Evolutionary conservation across 1,140 invertebrate genomes (phyloP).

Genomic region (Drosophila watanabei): DNA sequence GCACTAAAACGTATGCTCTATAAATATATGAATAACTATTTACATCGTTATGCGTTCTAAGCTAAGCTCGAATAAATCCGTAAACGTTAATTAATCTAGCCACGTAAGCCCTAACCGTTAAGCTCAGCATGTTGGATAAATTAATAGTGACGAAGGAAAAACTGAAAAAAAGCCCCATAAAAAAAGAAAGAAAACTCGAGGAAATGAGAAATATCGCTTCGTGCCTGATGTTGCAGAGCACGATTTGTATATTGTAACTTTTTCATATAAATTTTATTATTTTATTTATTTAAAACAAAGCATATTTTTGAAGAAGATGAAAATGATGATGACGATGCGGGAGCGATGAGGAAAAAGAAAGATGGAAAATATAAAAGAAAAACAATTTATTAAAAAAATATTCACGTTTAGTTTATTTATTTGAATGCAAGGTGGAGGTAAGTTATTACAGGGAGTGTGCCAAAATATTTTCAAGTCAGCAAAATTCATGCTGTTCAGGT

Average conservation of each 20-base stretch:
- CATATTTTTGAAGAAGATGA: constrained; percentile 64
- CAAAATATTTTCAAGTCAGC: background rate
- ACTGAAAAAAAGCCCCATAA: constrained; percentile 27
- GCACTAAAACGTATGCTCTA: constrained; percentile 45
- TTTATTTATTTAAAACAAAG: constrained; percentile 81
- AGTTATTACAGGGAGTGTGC: background rate
- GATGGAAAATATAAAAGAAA: constrained; percentile 76
- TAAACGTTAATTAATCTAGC: constrained; percentile 77
- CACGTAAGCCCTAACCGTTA: constrained; percentile 55
- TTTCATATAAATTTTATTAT: constrained; percentile 76
- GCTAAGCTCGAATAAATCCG: constrained; percentile 77
- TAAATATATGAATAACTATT: constrained; percentile 60
- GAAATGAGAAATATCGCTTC: constrained; percentile 55
- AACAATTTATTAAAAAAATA: constrained; percentile 76
- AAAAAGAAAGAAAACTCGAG: constrained; percentile 34
- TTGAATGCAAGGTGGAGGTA: background rate
- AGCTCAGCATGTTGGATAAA: constrained; percentile 76
- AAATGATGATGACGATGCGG: constrained; percentile 50
- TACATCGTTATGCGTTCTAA: constrained; percentile 81
- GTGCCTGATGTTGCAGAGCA: constrained; percentile 78
- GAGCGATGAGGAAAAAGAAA: constrained; percentile 61
- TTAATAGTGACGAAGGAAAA: constrained; percentile 54
- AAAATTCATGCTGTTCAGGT: background rate
- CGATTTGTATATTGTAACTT: constrained; percentile 75
- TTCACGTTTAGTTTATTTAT: constrained; percentile 24